Evolutionary conservation across 1,140 invertebrate genomes (phyloP).

Genomic region (Cydia pomonella): DNA sequence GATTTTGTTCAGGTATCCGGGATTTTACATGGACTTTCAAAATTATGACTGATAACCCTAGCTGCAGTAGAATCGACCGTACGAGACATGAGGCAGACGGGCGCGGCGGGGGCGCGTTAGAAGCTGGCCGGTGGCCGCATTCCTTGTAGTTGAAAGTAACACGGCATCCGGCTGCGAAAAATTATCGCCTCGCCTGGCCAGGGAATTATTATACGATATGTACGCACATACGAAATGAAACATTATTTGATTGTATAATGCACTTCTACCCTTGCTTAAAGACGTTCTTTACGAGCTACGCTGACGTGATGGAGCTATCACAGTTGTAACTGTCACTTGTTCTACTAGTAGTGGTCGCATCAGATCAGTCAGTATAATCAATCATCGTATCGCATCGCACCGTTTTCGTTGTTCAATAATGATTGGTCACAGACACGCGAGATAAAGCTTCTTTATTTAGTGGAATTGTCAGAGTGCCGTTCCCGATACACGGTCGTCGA

Average conservation of each 20-base stretch:
- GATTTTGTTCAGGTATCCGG: neutral
- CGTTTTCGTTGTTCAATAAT: neutral
- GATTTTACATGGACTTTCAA: neutral
- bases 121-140: conserved; percentile 75
- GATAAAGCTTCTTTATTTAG: neutral
- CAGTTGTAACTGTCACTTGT: neutral
- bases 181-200: conserved; percentile 59
- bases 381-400: neutral
- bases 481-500: too few species aligned
- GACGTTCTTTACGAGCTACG: neutral
- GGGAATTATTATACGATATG: conserved; percentile 42
- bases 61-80: conserved; percentile 8
- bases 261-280: neutral
- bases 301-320: neutral
- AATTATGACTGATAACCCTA: neutral
- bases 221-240: conserved; percentile 36
- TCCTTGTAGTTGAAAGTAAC: conserved; percentile 76
- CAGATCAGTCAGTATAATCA: neutral
- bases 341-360: neutral
- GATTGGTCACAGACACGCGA: neutral
- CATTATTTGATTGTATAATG: neutral
- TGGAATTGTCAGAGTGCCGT: neutral
- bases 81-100: conserved; percentile 51
- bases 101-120: conserved; percentile 60
- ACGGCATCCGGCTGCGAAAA: conserved; percentile 76